These are phyloP conservation scores for Condylura cristata DNA, from an alignment of 2,113 vertebrate genomes.

Conservation along the genomic window DNA sequence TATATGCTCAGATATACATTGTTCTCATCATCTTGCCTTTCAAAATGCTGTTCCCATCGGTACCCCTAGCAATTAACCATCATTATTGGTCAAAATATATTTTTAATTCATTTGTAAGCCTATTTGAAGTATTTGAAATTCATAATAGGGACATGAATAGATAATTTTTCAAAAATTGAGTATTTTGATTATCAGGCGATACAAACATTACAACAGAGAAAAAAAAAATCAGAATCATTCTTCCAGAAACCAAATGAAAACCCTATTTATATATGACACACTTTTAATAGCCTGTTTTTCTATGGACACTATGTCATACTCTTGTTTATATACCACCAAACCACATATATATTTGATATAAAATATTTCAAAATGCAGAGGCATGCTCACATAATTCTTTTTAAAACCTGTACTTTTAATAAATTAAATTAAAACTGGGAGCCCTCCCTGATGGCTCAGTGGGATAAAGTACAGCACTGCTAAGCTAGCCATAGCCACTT, in stretches of 20 bases:
- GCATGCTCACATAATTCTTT: not conserved
- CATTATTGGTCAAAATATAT: not conserved
- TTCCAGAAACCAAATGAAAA: not conserved
- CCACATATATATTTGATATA: no score
- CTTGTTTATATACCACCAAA: not conserved
- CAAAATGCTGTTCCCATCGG: not conserved
- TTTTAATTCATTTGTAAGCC: not conserved
- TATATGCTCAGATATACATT: not conserved
- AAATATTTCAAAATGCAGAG: not conserved
- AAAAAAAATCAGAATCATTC: not conserved
- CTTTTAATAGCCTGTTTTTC: not conserved
- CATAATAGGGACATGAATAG: not conserved
- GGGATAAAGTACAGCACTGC: no score
- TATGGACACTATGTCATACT: not conserved
- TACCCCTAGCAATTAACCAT: not conserved
- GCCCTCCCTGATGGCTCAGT: no score
- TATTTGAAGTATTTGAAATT: constrained; percentile 1
- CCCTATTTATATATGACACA: not conserved
- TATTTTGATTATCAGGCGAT: not conserved
- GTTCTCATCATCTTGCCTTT: not conserved
- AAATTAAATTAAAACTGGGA: not conserved
- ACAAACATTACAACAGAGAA: not conserved
- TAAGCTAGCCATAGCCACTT: no score
- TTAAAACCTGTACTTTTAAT: not conserved
- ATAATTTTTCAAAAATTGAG: not conserved